phyloP scores from a whole-genome alignment of 1,140 invertebrate species.

The Hyposmocoma kahamanoa region DNA sequence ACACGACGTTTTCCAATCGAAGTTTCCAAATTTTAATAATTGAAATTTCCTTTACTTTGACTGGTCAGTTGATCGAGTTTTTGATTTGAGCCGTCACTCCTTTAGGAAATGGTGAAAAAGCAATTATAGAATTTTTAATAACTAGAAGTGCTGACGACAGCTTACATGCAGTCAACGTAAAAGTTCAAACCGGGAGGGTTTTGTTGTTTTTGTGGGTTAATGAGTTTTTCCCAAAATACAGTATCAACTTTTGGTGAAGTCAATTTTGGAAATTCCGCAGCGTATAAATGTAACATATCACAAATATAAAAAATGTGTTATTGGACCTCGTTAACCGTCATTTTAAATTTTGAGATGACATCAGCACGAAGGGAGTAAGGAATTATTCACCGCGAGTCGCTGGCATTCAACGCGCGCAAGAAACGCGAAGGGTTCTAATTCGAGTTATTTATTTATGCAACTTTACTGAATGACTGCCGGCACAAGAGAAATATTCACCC shows the following conservation, averaged over 20 bases:
- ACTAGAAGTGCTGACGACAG: no score
- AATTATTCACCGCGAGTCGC: conserved; percentile 17
- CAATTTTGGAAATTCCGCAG: no score
- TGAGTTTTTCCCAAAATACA: no score
- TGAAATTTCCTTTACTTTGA: conserved; percentile 9
- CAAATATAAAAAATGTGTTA: no score
- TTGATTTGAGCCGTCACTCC: no score
- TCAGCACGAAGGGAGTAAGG: conserved; percentile 13
- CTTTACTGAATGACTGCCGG: conserved; percentile 36
- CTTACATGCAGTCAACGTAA: no score
- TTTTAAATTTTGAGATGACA: not conserved
- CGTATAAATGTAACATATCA: no score
- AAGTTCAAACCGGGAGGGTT: no score
- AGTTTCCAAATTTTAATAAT: conserved; percentile 25
- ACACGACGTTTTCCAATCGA: conserved; percentile 19
- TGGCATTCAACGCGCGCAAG: conserved; percentile 18
- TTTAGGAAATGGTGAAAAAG: no score
- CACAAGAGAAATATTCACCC: conserved; percentile 38
- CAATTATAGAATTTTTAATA: no score
- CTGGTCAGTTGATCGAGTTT: conserved; percentile 21
- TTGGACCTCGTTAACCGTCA: not conserved
- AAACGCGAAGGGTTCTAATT: conserved; percentile 38
- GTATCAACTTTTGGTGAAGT: no score
- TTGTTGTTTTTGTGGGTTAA: no score
- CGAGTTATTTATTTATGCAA: conserved; percentile 60